A percentile compares a stretch with the other conserved stretches of the same genome.
Conservation (phyloP, 2,113 vertebrate species). For the Oplegnathus fasciatus region DNA sequence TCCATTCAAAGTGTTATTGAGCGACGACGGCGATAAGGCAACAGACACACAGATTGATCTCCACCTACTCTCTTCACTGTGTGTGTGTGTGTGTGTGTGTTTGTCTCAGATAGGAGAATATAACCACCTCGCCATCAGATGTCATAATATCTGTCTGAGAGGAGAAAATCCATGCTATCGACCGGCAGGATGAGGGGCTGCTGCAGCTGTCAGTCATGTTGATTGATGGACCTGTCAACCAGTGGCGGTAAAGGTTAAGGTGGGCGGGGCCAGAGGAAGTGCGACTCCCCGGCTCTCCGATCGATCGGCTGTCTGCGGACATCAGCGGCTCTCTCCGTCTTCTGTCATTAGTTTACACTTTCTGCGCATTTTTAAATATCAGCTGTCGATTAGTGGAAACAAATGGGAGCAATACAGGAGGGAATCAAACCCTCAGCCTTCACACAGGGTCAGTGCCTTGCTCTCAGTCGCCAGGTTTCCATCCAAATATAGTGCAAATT, state of each 20-base stretch:
- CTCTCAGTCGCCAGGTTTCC: neutral
- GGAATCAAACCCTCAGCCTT: conserved; percentile 1
- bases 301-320: conserved; percentile 46
- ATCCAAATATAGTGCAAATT: neutral
- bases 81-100: conserved; percentile 26
- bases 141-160: conserved; percentile 70
- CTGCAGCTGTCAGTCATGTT: conserved; percentile 64
- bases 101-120: conserved; percentile 58
- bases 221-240: conserved; percentile 79
- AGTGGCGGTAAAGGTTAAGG: conserved; percentile 51
- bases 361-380: conserved; percentile 59
- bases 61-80: conserved; percentile 17
- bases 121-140: conserved; percentile 70
- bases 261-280: conserved; percentile 40
- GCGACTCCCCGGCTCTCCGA: conserved; percentile 37
- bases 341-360: conserved; percentile 32
- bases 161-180: conserved; percentile 76
- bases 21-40: conserved; percentile 37
- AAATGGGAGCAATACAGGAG: conserved; percentile 23
- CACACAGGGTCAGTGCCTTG: neutral
- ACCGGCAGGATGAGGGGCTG: conserved; percentile 59
- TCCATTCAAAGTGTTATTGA: conserved; percentile 56
- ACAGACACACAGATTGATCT: conserved; percentile 60
- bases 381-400: conserved; percentile 48
- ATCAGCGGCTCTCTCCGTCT: conserved; percentile 28